Base-by-base conservation (phyloP, 2,888 invertebrate genomes). In the Acleris literana region DNA sequence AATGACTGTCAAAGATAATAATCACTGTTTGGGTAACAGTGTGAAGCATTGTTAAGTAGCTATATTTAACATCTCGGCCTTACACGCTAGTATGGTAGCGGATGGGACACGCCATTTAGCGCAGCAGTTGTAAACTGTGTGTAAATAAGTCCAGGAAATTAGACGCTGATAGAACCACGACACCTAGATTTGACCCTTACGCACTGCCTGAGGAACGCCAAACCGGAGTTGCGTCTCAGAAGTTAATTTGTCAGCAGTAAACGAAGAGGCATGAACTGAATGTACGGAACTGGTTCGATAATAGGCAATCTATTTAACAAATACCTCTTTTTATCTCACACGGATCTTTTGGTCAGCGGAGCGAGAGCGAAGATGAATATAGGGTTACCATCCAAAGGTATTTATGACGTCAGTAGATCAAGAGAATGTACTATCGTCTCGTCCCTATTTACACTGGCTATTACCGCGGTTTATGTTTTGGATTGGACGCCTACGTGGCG, bases 271-370 rank as follows among this genome's bases (percentile, higher is more conserved):
- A 51, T 48, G 17, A 63, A 49, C 58, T 48, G 54, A 56, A 63
- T 57, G 46, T 39, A 57, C 61, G 49, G 52, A 65, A 62, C 68
- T 48, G 68, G 68, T 61, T 65, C 61, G 29, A 57, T 29, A 60
- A 54, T 22, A 54, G 55, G 56, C 55, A 64, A 56, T 60, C 53
- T 63, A 43, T 59, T 63, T 59, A 18, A 51, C 59, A 63, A 67
- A 68, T 68, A 64, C 29, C 53, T 54, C 56, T 58, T 54, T 62
- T 68, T 62, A 68, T 68, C 65, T 61, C 39, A 46, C 56, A 18
- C 20, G 39, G 44, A 68, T 61, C 65, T 62, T 62, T 65, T 54
- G 58, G 53, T 52, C 44, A 68, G 56, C 48, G 52, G 25, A 39
- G 49, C 18, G 56, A 60, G 49, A 29, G 33, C 52, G 39, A 55